Base-by-base conservation (phyloP, 1,140 invertebrate genomes). In the Leptinotarsa lineolata region DNA sequence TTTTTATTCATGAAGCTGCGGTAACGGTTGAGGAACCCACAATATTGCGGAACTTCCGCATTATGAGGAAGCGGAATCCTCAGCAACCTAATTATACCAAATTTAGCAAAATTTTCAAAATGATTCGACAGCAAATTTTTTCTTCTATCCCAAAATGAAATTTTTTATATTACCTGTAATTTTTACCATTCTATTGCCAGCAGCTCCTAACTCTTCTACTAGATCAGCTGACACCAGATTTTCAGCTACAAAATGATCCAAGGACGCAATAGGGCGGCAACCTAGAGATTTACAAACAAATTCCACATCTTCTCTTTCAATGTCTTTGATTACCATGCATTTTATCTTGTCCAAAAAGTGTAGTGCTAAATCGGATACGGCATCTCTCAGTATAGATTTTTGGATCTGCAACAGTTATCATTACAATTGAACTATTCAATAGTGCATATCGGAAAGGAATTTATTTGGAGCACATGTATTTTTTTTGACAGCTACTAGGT, bases 261-360 rank as follows among this genome's bases (percentile, higher is more conserved):
- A 85, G 46, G 95, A 98, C n/a, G 98, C 98, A 82, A 99, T 97
- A 4, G 98, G 98, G 70, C 95, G 88, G 84, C 97, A 99, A 21
- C 93, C 92, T 13, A 99, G 86, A 66, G 95, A 96, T 88, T 98
- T 99, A 86, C 96, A 97, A 63, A 99, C 90, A 86, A 97, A 99
- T 81, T 99, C 94, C 81, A 99, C 95, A 79, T 99, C 97, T 84
- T 99, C 97, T 64, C 98, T 90, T 86, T 99, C 98, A 77, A 99
- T 92, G 85, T 99, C 97, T 85, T 98, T 98, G 21, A 99, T 90
- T 11, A 99, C 97, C 94, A 99, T 94, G 59, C 98, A 97, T 85
- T 99, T 99, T 84, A 99, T 96, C 89, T 99, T 99, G 81, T 98
- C 97, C 76, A 99, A 87, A 86, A 99, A 99, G 84, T 99, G 98